phyloP scores from a whole-genome alignment of 2,888 invertebrate genomes.

The Acrobasis repandana region DNA sequence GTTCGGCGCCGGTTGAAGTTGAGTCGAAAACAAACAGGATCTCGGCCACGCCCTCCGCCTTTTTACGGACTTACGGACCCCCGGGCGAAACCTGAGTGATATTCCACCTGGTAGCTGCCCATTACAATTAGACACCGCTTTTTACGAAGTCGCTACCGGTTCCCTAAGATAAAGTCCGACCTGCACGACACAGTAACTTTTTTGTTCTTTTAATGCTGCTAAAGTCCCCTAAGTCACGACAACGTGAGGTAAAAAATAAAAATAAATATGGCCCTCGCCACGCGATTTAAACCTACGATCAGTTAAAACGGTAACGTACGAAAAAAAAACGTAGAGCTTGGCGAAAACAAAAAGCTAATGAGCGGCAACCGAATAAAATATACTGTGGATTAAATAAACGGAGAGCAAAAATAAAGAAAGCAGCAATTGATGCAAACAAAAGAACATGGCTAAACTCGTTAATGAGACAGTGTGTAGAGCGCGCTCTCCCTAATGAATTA shows the following conservation, averaged over 20 bases:
- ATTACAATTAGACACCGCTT: slow-evolving; percentile 60
- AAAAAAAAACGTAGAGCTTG: slow-evolving; percentile 57
- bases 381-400: slow-evolving; percentile 41
- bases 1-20: slow-evolving; percentile 70
- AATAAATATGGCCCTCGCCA: slow-evolving; percentile 56
- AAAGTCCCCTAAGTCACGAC: slow-evolving; percentile 59
- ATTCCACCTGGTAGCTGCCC: slow-evolving; percentile 55
- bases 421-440: slow-evolving; percentile 43
- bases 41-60: slow-evolving; percentile 52
- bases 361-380: slow-evolving; percentile 46
- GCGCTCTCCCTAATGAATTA: slow-evolving; percentile 47
- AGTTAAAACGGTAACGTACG: slow-evolving; percentile 63
- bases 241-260: slow-evolving; percentile 47
- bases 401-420: slow-evolving; percentile 43
- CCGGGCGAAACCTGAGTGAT: slow-evolving; percentile 50
- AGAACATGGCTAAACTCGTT: slow-evolving; percentile 43
- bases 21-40: slow-evolving; percentile 75
- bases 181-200: slow-evolving; percentile 45
- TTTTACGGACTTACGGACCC: slow-evolving; percentile 51
- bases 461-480: slow-evolving; percentile 56
- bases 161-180: slow-evolving; percentile 50
- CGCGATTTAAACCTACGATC: slow-evolving; percentile 63
- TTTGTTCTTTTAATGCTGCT: slow-evolving; percentile 49
- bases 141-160: slow-evolving; percentile 59
- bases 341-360: slow-evolving; percentile 57